A percentile compares a stretch with the other conserved stretches of the same genome.
Evolutionary conservation across 1,140 invertebrate species (phyloP).

Genomic region (Maniola jurtina): DNA sequence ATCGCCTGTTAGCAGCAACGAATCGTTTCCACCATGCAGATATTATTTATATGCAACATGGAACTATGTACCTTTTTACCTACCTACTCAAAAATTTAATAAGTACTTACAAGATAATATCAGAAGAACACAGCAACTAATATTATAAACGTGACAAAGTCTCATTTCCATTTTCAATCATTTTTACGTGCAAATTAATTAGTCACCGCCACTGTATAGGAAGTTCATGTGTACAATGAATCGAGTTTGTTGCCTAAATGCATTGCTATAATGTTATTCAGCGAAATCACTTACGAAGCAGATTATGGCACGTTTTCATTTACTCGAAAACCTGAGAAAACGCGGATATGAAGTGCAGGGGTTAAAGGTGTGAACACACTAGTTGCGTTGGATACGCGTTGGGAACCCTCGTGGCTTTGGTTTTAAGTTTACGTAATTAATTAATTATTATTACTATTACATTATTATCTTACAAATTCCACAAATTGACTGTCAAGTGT

Average conservation of each 20-base stretch:
- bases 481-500: too few relatives aligned
- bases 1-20: too few relatives aligned
- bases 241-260: slow-evolving; percentile 4
- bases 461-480: too few relatives aligned
- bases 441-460: too few relatives aligned
- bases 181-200: slow-evolving; percentile 41
- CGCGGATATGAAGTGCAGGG: not conserved
- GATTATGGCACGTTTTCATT: slow-evolving; percentile 23
- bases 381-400: too few relatives aligned
- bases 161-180: slow-evolving; percentile 66
- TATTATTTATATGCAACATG: too few relatives aligned
- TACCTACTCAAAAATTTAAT: not conserved
- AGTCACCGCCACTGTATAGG: slow-evolving; percentile 7
- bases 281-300: slow-evolving; percentile 19
- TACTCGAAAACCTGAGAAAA: slow-evolving; percentile 9
- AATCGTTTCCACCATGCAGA: too few relatives aligned
- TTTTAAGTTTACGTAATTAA: too few relatives aligned
- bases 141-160: slow-evolving; percentile 50
- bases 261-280: slow-evolving; percentile 21
- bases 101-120: slow-evolving; percentile 43
- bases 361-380: too few relatives aligned
- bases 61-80: too few relatives aligned
- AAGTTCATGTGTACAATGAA: slow-evolving; percentile 11
- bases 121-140: slow-evolving; percentile 41
- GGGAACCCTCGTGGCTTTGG: too few relatives aligned